These are phyloP conservation scores for Pristionchus entomophagus DNA, from an alignment of 2,888 invertebrate species.

Conservation along the genomic window DNA sequence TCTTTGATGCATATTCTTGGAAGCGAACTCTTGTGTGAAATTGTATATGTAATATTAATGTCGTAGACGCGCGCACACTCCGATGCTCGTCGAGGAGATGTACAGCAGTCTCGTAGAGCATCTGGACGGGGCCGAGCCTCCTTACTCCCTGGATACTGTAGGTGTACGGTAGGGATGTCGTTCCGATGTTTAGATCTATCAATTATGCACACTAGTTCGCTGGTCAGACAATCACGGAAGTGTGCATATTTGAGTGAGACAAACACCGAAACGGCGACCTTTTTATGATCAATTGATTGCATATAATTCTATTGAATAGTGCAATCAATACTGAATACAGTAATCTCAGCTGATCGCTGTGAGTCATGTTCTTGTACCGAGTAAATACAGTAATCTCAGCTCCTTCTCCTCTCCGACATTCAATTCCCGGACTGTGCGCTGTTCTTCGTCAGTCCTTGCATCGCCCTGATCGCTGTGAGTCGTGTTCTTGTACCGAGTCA, in stretches of 20 bases:
- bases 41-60: background rate
- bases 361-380: too few relatives aligned
- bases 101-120: background rate
- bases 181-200: too few relatives aligned
- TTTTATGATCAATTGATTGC: background rate
- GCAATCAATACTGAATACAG: background rate
- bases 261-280: background rate
- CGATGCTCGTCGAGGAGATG: background rate
- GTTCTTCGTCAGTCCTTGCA: background rate
- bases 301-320: background rate
- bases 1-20: too few relatives aligned
- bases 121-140: background rate
- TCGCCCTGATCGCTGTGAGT: background rate
- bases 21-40: background rate
- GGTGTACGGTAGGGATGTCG: too few relatives aligned
- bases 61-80: background rate
- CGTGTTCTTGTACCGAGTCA: background rate
- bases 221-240: background rate
- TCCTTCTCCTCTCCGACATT: background rate
- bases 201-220: too few relatives aligned
- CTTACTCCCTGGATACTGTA: slow-evolving; percentile 20
- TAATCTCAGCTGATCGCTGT: too few relatives aligned
- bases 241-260: background rate
- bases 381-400: background rate
- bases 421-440: background rate